Evolutionary conservation across 1,140 invertebrate genomes (phyloP), one percentile per base, ranked within the genome.

Genomic region (Drosophila ironensis): DNA sequence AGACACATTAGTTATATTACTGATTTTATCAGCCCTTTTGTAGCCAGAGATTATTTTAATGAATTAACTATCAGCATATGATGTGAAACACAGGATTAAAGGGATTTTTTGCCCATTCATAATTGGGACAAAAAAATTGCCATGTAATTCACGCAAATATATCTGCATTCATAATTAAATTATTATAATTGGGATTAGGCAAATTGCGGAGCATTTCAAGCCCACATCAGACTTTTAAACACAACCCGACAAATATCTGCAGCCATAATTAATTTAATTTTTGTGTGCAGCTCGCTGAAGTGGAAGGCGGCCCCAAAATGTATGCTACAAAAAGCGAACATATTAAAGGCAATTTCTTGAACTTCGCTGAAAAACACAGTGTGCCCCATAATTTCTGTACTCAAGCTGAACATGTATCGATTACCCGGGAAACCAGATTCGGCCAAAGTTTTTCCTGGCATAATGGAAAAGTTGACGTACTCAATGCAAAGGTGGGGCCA

Each of bases 381-480:
- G n/a, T n/a, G n/a, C n/a, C n/a, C n/a, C n/a, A n/a, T n/a, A n/a
- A n/a, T n/a, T n/a, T n/a, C n/a, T n/a, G n/a, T n/a, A n/a, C n/a
- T 27, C 0, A n/a, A 33, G 8, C 27, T 60, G 25, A 42, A 16
- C 33, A 14, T 35, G 19, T 45, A 27, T 30, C 12, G 11, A 12
- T 33, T 27, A 42, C 12, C 33, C 3, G 14, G 6, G 7, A 37
- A 37, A 17, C 33, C 30, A 33, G 4, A 4, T 46, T 33, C 28
- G 2, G 12, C 8, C 35, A n/a, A 38, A 69, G 19, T 46, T 37
- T 47, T 57, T 57, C n/a, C 67, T 44, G 33, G 28, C 38, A 54
- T 76, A 81, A 81, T 81, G 77, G 77, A 82, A 82, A 82, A 72
- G 61, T 75, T 81, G 27, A n/a, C n/a, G n/a, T n/a, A n/a, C n/a